Conservation (phyloP, 1,140 invertebrate genomes). For the Harlomillsia oculata region DNA sequence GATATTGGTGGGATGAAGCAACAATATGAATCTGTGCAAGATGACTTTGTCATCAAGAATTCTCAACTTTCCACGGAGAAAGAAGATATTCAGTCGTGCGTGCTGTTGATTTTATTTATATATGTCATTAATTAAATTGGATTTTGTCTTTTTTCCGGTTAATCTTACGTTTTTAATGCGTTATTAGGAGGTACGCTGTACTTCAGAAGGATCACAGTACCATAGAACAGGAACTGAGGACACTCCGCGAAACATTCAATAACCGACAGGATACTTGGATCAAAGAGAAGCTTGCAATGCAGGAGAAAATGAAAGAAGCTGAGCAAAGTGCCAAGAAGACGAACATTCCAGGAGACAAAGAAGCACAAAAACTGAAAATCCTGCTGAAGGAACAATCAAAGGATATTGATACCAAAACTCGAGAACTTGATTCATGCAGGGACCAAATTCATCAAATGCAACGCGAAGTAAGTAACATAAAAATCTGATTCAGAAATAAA, state of each 20-base stretch:
- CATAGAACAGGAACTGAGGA: conserved; percentile 55
- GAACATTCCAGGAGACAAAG: conserved; percentile 36
- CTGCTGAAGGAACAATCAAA: conserved; percentile 61
- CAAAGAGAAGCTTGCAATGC: conserved; percentile 60
- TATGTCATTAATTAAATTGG: too few species aligned
- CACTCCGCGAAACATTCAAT: conserved; percentile 57
- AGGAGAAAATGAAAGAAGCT: conserved; percentile 56
- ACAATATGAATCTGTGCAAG: conserved; percentile 51
- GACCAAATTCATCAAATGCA: conserved; percentile 59
- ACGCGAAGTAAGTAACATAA: conserved; percentile 45
- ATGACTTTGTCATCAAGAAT: conserved; percentile 35
- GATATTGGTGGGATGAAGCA: conserved; percentile 47
- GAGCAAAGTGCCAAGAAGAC: conserved; percentile 49
- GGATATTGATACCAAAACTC: conserved; percentile 61
- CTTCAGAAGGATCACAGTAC: conserved; percentile 52
- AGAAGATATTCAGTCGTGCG: conserved; percentile 49
- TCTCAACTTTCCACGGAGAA: conserved; percentile 47
- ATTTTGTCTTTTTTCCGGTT: too few species aligned
- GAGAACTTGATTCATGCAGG: conserved; percentile 58
- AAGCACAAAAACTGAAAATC: conserved; percentile 49
- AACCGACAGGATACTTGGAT: conserved; percentile 58
- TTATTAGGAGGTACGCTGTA: conserved; percentile 17
- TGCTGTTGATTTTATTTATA: conserved; percentile 34
- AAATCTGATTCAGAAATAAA: not conserved
- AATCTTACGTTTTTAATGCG: conserved; percentile 10